Conservation (phyloP, 2,888 invertebrate species). For the Melanostoma scalare region DNA sequence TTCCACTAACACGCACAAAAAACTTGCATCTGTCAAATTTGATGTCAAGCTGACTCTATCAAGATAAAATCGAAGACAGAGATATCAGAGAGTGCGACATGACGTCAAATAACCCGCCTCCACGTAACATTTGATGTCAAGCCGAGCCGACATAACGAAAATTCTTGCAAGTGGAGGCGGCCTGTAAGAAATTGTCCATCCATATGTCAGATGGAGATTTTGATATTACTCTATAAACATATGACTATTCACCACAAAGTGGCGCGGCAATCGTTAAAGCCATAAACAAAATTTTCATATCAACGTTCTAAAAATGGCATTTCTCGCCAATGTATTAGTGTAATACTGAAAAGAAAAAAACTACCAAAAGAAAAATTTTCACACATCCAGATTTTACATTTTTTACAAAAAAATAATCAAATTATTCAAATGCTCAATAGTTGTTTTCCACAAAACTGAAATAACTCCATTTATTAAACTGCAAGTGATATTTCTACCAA, state of each 20-base stretch:
- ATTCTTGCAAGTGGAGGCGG: no score
- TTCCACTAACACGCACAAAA: no score
- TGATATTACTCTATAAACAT: no score
- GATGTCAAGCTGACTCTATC: no score
- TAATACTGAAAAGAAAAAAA: constrained; percentile 53
- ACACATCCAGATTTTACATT: constrained; percentile 65
- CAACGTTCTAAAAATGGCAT: constrained; percentile 72
- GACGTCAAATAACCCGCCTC: no score
- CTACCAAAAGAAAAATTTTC: constrained; percentile 65
- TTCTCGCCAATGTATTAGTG: constrained; percentile 59
- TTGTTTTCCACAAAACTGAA: constrained; percentile 3
- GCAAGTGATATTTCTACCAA: constrained; percentile 65
- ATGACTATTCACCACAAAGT: constrained; percentile 10
- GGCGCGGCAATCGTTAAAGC: constrained; percentile 20
- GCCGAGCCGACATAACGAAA: no score
- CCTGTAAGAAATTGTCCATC: no score
- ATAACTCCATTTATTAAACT: constrained; percentile 35
- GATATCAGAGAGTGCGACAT: no score
- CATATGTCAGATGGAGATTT: no score
- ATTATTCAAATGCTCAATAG: constrained; percentile 28
- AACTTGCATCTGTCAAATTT: no score
- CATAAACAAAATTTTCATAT: constrained; percentile 65
- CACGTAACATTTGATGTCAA: no score
- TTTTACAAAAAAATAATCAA: constrained; percentile 43
- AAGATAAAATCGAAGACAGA: no score